Percentiles rank a stretch among this genome's conserved stretches.
These are phyloP conservation scores for Drosophila bocqueti DNA, from an alignment of 1,140 invertebrate genomes.

Conservation along the genomic window DNA sequence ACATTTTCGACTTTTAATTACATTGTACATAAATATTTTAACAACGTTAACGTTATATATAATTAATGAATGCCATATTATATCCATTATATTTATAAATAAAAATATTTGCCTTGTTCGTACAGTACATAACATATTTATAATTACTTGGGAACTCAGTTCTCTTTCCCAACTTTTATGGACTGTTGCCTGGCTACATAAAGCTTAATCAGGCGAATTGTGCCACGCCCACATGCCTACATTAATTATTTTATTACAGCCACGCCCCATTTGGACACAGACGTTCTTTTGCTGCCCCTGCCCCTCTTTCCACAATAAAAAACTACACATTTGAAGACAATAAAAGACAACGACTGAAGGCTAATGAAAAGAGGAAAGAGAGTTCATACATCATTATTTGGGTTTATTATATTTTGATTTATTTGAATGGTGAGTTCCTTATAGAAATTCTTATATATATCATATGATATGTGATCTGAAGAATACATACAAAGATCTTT, in stretches of 20 bases:
- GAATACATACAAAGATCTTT: background rate
- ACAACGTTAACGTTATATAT: background rate
- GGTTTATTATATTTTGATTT: background rate
- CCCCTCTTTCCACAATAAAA: background rate
- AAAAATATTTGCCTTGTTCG: background rate
- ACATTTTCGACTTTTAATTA: background rate
- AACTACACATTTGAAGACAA: constrained; percentile 37
- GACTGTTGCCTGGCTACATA: constrained; percentile 20
- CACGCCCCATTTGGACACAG: constrained; percentile 1
- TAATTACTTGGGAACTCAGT: background rate
- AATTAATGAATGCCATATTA: background rate
- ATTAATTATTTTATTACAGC: constrained; percentile 12
- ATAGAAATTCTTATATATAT: background rate
- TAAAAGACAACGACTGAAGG: constrained; percentile 63
- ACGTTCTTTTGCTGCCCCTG: background rate
- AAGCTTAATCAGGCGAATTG: constrained; percentile 58
- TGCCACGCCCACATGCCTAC: constrained; percentile 59
- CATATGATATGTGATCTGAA: background rate
- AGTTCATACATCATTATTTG: background rate
- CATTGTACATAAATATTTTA: background rate
- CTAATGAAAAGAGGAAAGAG: constrained; percentile 46
- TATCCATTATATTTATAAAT: background rate
- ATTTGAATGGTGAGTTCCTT: background rate
- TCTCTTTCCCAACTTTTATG: constrained; percentile 3
- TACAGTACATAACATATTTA: background rate